A percentile compares a stretch with the other conserved stretches of the same genome.
phyloP scores from a whole-genome alignment of 2,113 vertebrate species.

The Aplodontia rufa region DNA sequence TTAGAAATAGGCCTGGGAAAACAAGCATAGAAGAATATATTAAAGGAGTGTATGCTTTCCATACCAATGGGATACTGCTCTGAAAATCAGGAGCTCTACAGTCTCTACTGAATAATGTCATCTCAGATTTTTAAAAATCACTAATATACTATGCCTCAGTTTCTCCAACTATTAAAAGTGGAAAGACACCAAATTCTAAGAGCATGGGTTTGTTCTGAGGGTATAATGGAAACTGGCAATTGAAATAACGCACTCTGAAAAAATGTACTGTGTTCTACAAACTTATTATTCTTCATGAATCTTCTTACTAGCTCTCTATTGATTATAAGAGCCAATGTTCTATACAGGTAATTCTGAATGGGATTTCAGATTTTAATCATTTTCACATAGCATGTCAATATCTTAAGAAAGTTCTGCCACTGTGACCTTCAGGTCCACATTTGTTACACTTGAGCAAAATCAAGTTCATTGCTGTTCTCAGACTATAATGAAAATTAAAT shows the following conservation, averaged over 20 bases:
- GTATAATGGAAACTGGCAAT: neutral
- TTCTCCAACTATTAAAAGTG: constrained; percentile 24
- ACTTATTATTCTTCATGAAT: constrained; percentile 30
- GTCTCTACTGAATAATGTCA: neutral
- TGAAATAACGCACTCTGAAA: constrained; percentile 37
- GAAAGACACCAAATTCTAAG: neutral
- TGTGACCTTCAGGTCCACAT: constrained; percentile 70
- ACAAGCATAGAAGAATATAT: neutral
- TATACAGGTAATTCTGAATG: neutral
- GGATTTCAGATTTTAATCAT: constrained; percentile 33
- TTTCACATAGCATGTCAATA: constrained; percentile 24
- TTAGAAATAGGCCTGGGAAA: neutral
- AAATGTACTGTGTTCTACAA: constrained; percentile 24
- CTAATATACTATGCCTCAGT: neutral
- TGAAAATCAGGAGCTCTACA: neutral
- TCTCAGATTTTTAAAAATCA: neutral
- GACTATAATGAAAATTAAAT: constrained; percentile 68
- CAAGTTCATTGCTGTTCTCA: constrained; percentile 67
- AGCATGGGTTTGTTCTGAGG: neutral
- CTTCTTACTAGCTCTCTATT: neutral
- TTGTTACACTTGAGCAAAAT: constrained; percentile 66
- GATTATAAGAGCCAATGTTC: neutral
- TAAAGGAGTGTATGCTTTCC: neutral
- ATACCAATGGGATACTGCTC: neutral
- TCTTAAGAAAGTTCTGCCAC: neutral